A percentile compares a stretch with the other conserved stretches of the same genome.
These are phyloP conservation scores for Battus philenor DNA, from an alignment of 1,140 invertebrate genomes.

Conservation along the genomic window DNA sequence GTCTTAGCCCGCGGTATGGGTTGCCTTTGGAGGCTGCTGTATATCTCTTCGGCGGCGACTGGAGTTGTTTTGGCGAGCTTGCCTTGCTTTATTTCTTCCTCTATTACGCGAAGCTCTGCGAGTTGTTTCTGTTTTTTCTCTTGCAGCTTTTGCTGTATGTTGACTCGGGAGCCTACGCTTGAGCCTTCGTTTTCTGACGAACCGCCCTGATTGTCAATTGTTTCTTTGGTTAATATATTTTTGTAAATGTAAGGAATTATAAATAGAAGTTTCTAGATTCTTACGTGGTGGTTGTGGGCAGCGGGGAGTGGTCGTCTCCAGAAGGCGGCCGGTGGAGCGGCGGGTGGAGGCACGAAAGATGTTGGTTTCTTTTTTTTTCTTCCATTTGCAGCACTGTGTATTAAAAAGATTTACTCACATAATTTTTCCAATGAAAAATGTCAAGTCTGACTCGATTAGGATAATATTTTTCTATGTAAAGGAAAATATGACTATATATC, in stretches of 20 bases:
- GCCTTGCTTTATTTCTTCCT: constrained; percentile 91
- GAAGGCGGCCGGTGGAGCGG: constrained; percentile 79
- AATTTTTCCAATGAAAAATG: neutral
- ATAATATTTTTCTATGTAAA: neutral
- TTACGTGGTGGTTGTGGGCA: constrained; percentile 61
- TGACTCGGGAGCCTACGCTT: constrained; percentile 84
- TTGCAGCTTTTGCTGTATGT: constrained; percentile 91
- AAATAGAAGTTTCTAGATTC: no score
- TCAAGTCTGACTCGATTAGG: neutral
- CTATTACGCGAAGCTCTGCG: constrained; percentile 87
- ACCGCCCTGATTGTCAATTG: constrained; percentile 60
- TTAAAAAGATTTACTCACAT: neutral
- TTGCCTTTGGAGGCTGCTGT: constrained; percentile 75
- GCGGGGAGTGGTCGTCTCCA: constrained; percentile 85
- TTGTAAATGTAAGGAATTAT: neutral
- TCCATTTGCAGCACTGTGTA: constrained; percentile 74
- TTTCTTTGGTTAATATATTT: constrained; percentile 14
- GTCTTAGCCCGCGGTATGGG: constrained; percentile 78
- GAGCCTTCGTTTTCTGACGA: constrained; percentile 84
- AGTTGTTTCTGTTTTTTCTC: constrained; percentile 93
- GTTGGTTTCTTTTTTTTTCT: constrained; percentile 94
- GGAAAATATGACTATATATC: no score
- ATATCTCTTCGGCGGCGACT: constrained; percentile 71
- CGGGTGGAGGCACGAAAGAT: constrained; percentile 88
- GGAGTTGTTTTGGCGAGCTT: constrained; percentile 79